phyloP scores from a whole-genome alignment of 2,888 invertebrate genomes.

The Calameuta pallipes region DNA sequence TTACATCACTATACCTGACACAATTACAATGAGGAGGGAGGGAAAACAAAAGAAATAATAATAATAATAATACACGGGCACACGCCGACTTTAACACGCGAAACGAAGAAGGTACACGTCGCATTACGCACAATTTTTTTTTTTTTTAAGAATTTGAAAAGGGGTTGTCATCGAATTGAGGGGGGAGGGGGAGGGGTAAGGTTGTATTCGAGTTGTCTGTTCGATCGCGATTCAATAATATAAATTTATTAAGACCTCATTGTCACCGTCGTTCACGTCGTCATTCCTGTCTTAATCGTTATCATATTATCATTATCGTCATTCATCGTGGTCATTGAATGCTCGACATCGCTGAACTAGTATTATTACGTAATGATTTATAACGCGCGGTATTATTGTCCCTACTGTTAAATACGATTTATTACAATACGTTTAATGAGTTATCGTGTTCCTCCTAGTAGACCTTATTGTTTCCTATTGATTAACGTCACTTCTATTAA shows the following conservation, averaged over 20 bases:
- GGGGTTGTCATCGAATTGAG: too few relatives aligned
- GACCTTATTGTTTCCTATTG: conserved; percentile 13
- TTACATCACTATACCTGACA: too few relatives aligned
- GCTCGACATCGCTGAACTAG: too few relatives aligned
- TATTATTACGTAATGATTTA: too few relatives aligned
- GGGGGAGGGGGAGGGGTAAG: conserved; percentile 25
- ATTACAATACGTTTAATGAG: neutral
- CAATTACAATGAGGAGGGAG: conserved; percentile 5
- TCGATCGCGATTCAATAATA: too few relatives aligned
- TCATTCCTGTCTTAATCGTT: too few relatives aligned
- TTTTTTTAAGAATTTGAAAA: neutral
- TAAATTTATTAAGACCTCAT: neutral
- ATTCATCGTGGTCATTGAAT: too few relatives aligned
- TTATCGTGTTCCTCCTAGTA: too few relatives aligned
- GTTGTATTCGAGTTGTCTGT: conserved; percentile 46
- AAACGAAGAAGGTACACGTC: conserved; percentile 8
- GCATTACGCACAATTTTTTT: conserved; percentile 8
- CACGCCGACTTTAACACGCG: conserved; percentile 16
- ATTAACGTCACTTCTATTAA: conserved; percentile 24
- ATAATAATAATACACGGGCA: conserved; percentile 22
- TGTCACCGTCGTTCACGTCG: conserved; percentile 7
- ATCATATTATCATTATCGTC: too few relatives aligned
- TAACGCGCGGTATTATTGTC: too few relatives aligned
- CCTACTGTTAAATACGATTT: conserved; percentile 17
- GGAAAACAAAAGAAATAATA: neutral